phyloP scores from a whole-genome alignment of 2,797 vertebrate species.

The Acropternis orthonyx region DNA sequence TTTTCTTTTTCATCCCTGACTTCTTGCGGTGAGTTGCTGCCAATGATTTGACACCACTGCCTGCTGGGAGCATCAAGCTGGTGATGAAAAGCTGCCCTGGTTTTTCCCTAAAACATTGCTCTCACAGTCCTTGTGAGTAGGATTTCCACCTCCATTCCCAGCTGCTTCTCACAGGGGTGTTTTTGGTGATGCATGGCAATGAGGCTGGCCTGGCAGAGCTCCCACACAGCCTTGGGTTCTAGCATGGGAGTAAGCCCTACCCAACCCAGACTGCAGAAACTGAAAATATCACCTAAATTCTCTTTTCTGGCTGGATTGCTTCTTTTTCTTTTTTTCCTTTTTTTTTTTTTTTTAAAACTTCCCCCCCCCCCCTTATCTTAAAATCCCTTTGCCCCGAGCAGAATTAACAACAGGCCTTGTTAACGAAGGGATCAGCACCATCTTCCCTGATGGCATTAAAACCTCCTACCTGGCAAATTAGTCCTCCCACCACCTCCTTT shows the following conservation, averaged over 20 bases:
- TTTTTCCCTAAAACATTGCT: background rate
- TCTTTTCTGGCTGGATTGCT: background rate
- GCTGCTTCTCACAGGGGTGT: accelerated
- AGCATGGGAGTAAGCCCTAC: background rate
- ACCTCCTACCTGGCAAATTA: slow-evolving; percentile 23
- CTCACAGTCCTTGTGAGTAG: background rate
- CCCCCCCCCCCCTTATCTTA: background rate
- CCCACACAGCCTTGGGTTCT: background rate
- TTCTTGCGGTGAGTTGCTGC: background rate
- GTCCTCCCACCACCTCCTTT: background rate
- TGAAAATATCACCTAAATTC: background rate
- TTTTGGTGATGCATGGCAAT: background rate
- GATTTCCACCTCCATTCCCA: background rate
- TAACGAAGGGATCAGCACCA: background rate
- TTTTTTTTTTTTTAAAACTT: too few species aligned
- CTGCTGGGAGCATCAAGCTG: background rate
- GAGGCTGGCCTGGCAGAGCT: background rate
- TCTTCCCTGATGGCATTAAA: background rate
- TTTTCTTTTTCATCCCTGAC: background rate
- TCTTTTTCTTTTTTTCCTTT: too few species aligned
- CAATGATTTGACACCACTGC: background rate
- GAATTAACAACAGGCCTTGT: background rate
- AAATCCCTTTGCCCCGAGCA: background rate
- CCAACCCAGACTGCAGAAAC: background rate
- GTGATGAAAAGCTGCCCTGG: background rate